phyloP scores from a whole-genome alignment of 2,797 vertebrate genomes.

The Forpus xanthops region DNA sequence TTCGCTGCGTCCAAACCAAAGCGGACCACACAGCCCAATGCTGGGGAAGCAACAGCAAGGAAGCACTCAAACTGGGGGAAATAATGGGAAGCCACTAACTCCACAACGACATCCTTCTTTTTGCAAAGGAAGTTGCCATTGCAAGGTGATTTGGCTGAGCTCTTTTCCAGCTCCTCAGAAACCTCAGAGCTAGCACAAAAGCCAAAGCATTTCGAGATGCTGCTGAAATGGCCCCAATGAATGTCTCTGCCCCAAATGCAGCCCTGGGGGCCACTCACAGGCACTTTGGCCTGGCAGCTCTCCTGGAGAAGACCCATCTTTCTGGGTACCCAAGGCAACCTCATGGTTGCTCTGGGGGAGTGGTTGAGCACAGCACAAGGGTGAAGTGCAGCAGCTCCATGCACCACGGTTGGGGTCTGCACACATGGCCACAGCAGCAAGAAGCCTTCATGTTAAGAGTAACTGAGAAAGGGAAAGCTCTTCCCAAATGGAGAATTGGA shows the following conservation, averaged over 20 bases:
- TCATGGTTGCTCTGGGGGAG: fast-evolving
- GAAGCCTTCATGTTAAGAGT: background rate
- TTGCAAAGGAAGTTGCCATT: conserved; percentile 3
- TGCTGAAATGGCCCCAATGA: background rate
- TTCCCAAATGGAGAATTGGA: background rate
- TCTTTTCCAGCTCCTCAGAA: background rate
- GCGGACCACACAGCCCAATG: background rate
- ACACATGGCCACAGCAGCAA: fast-evolving
- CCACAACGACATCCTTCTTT: conserved; percentile 37
- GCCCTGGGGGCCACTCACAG: fast-evolving
- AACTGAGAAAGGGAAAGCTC: background rate
- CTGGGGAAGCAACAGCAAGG: background rate
- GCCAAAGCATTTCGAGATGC: fast-evolving
- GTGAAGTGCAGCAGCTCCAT: background rate
- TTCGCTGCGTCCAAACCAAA: background rate
- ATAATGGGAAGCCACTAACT: conserved; percentile 33
- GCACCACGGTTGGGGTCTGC: fast-evolving
- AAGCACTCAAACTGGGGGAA: background rate
- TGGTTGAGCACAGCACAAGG: fast-evolving
- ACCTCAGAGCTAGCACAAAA: background rate
- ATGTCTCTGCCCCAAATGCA: background rate
- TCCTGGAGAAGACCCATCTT: background rate
- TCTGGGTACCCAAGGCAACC: background rate
- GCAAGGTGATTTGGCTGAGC: background rate
- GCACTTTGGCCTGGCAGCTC: background rate